Conservation (phyloP, 2,888 invertebrate genomes). For the Nezara viridula region DNA sequence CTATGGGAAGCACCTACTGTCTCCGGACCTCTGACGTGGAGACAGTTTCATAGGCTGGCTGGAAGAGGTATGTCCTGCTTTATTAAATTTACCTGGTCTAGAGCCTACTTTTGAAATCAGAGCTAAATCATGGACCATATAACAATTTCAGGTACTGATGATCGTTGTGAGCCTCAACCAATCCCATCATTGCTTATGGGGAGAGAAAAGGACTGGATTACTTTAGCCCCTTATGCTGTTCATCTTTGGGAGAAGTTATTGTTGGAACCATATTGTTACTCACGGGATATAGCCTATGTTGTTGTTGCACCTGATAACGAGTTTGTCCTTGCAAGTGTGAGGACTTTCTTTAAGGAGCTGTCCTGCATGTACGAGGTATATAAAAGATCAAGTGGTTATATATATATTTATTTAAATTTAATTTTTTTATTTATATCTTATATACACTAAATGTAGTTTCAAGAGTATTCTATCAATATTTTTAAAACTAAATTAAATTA, state of each 20-base stretch:
- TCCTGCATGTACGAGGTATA: conserved; percentile 89
- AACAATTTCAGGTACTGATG: conserved; percentile 79
- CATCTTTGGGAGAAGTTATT: conserved; percentile 97
- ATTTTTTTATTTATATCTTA: too few relatives aligned
- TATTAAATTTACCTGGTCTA: neutral
- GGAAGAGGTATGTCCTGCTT: conserved; percentile 76
- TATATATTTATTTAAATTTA: neutral
- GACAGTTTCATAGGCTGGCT: conserved; percentile 95
- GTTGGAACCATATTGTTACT: conserved; percentile 96
- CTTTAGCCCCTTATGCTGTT: conserved; percentile 93
- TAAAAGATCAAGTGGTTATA: conserved; percentile 35
- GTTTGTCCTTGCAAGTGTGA: conserved; percentile 82
- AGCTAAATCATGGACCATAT: neutral
- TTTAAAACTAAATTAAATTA: neutral
- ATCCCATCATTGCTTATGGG: conserved; percentile 95
- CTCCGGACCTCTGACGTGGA: conserved; percentile 97
- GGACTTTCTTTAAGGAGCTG: conserved; percentile 92
- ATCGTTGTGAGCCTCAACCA: conserved; percentile 97
- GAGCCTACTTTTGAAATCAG: neutral
- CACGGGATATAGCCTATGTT: conserved; percentile 94
- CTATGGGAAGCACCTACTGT: conserved; percentile 96
- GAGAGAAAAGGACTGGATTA: conserved; percentile 95
- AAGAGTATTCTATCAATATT: too few relatives aligned
- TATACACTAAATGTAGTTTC: too few relatives aligned
- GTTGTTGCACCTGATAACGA: conserved; percentile 95